A percentile compares a stretch with the other conserved stretches of the same genome.
Conservation (phyloP, 1,140 invertebrate genomes). For the Agraylea sexmaculata region DNA sequence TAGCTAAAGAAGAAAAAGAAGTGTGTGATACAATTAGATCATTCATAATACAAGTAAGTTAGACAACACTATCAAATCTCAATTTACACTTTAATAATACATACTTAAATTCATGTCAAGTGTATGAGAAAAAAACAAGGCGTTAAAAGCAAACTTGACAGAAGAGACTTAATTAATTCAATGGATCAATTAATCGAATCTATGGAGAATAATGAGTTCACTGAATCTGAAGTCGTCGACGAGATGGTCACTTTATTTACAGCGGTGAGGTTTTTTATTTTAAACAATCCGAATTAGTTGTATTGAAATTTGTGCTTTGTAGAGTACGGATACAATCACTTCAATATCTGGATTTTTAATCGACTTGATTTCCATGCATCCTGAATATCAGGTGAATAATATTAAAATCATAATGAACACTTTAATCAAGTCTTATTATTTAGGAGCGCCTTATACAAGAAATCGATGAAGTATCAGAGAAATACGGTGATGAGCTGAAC, state of each 20-base stretch:
- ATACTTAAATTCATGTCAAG: too few species aligned
- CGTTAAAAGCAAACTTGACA: too few species aligned
- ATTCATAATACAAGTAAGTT: too few species aligned
- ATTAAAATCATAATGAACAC: neutral
- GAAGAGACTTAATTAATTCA: neutral
- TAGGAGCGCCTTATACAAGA: neutral
- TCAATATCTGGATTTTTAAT: constrained; percentile 1
- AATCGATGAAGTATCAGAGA: neutral
- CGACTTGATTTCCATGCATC: neutral
- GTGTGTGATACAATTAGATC: too few species aligned
- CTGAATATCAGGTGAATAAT: constrained; percentile 1
- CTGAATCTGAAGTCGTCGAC: neutral
- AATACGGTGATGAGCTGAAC: neutral
- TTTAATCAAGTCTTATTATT: neutral
- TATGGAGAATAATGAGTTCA: neutral
- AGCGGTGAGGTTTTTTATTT: constrained; percentile 1
- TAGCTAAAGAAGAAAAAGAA: neutral
- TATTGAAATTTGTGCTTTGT: neutral
- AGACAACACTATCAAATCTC: too few species aligned
- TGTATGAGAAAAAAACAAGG: too few species aligned
- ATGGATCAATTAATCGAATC: neutral
- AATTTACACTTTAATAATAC: too few species aligned
- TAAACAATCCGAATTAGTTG: neutral
- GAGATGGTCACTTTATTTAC: constrained; percentile 1
- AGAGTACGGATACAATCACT: neutral